phyloP scores from a whole-genome alignment of 2,797 vertebrate species.

The Clarias fuscus region DNA sequence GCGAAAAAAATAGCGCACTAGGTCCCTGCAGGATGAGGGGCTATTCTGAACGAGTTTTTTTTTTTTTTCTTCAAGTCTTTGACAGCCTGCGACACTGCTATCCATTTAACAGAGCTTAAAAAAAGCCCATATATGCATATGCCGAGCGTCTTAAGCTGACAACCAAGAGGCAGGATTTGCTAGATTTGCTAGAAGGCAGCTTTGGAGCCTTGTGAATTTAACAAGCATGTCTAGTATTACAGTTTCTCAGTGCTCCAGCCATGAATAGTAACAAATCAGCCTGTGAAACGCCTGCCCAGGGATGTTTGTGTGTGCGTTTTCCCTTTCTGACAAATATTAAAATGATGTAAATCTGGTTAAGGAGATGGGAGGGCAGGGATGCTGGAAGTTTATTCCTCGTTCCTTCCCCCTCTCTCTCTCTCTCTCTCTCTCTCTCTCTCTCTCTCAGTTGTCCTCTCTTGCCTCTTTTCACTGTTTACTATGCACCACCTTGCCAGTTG shows the following conservation, averaged over 20 bases:
- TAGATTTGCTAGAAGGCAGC: constrained; percentile 78
- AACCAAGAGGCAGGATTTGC: constrained; percentile 76
- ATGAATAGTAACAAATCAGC: constrained; percentile 79
- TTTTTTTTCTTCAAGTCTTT: constrained; percentile 57
- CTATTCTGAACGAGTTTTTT: constrained; percentile 42
- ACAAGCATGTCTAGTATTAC: constrained; percentile 79
- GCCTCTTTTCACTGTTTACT: constrained; percentile 19
- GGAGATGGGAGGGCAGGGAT: constrained; percentile 60
- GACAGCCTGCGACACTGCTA: constrained; percentile 77
- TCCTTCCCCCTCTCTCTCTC: background rate
- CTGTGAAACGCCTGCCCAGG: constrained; percentile 76
- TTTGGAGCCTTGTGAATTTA: constrained; percentile 82
- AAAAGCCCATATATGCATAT: constrained; percentile 77
- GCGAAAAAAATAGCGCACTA: constrained; percentile 30
- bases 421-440: background rate
- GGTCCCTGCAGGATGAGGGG: constrained; percentile 36
- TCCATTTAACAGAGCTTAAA: constrained; percentile 84
- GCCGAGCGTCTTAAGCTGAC: constrained; percentile 75
- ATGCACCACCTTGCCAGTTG: constrained; percentile 57
- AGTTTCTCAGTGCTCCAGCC: constrained; percentile 77
- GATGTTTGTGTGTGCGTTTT: constrained; percentile 69
- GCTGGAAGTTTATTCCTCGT: constrained; percentile 32
- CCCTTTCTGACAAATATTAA: constrained; percentile 67
- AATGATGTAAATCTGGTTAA: constrained; percentile 73
- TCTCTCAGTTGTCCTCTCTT: background rate